Evolutionary conservation across 2,797 vertebrate genomes (phyloP), one percentile per base, ranked within the genome.

Genomic region (Microctenopoma lineatum): DNA sequence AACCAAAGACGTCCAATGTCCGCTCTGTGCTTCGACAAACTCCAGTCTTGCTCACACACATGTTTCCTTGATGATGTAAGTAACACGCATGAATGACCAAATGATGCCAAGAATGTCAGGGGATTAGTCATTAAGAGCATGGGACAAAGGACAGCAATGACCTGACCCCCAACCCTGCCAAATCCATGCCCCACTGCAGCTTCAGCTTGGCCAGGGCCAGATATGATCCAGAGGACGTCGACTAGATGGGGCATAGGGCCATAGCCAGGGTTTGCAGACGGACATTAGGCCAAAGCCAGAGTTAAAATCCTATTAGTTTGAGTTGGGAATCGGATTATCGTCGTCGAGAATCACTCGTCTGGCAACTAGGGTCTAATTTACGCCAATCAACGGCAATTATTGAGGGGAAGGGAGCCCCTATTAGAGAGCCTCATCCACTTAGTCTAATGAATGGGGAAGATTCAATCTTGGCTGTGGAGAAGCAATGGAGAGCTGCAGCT

Each of bases 231-330:
- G 91, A 92, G 90, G 91, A 92, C 85, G 78, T 82, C 61, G 81
- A 58, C 81, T 87, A 66, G 83, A 90, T 87, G 90, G 91, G 90
- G 71, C 89, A 84, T 72, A 90, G 90, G 93, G 93, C 90, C 90
- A 92, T 50, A 73, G 90, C 91, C 93, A 91, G 93, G 91, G 90
- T 92, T 93, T 92, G 90, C 94, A 95, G 94, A 95, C 94, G 92
- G 94, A 94, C 94, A 95, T 94, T 94, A 95, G 94, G 93, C 93
- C 92, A 84, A 92, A 90, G 90, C 93, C 92, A 90, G 93, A 95
- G 94, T 95, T 95, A 94, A 94, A 95, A 95, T 95, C 94, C 94
- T 95, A 95, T 95, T 95, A 95, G 94, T 95, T 95, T 95, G 94
- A 95, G 93, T 93, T 92, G 89, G 92, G 91, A 95, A 95, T 95